Evolutionary conservation across 2,113 vertebrate genomes (phyloP).

Genomic region (Chinchilla lanigera): DNA sequence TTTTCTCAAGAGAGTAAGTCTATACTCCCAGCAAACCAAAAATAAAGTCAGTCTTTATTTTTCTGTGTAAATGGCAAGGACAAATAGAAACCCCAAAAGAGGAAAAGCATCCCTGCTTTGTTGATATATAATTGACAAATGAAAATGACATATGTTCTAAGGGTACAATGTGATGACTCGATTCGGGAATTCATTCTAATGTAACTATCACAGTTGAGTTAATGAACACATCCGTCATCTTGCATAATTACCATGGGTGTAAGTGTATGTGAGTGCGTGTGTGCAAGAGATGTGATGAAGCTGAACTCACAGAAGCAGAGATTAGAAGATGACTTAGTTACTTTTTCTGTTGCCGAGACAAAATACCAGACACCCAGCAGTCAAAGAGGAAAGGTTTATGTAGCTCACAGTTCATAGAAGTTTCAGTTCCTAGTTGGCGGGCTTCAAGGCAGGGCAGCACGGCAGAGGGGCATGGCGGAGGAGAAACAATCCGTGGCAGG

Average conservation of each 20-base stretch:
- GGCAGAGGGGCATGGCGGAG: neutral
- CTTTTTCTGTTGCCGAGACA: neutral
- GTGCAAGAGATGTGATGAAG: neutral
- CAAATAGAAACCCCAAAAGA: neutral
- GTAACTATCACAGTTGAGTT: neutral
- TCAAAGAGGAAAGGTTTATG: neutral
- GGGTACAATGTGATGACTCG: neutral
- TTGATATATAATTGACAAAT: neutral
- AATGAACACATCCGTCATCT: neutral
- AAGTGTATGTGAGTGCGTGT: neutral
- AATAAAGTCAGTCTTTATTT: constrained; percentile 32
- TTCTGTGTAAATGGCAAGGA: neutral
- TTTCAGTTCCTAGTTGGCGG: neutral
- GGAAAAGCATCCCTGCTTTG: neutral
- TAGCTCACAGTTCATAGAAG: neutral
- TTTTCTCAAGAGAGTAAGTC: constrained; percentile 96
- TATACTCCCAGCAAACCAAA: neutral
- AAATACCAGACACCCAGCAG: neutral
- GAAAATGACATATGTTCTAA: neutral
- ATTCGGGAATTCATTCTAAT: neutral
- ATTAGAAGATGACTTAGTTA: neutral
- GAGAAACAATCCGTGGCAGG: neutral
- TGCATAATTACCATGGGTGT: neutral
- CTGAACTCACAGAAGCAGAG: neutral
- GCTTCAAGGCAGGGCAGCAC: neutral